Evolutionary conservation across 2,113 vertebrate species (phyloP).

Genomic region (Hypomesus transpacificus): DNA sequence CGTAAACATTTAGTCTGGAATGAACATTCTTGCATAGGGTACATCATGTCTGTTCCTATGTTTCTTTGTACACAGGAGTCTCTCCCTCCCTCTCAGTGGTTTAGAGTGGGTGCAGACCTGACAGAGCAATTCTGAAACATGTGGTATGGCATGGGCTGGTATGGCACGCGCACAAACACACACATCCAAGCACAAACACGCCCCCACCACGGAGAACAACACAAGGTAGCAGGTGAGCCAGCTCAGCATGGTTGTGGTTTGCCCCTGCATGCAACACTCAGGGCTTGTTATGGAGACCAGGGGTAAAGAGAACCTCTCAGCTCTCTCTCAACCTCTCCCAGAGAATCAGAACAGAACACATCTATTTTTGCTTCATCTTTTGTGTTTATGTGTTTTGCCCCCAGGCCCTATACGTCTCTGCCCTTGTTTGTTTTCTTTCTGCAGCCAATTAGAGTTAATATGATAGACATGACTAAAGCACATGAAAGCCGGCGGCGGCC

Average conservation of each 20-base stretch:
- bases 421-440: slow-evolving; percentile 35
- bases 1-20: no score
- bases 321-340: not conserved
- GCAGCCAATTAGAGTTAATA: slow-evolving; percentile 51
- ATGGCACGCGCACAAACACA: no score
- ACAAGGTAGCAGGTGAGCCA: no score
- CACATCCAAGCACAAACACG: no score
- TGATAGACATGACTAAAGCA: slow-evolving; percentile 50
- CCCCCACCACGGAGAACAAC: no score
- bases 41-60: no score
- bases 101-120: no score
- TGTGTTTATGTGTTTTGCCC: slow-evolving; percentile 28
- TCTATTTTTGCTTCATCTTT: slow-evolving; percentile 10
- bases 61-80: no score
- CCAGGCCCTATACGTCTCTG: slow-evolving; percentile 29
- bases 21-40: no score
- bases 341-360: not conserved
- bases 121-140: no score
- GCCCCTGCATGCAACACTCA: not conserved
- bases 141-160: no score
- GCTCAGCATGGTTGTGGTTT: not conserved
- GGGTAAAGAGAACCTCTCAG: not conserved
- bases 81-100: no score
- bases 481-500: slow-evolving; percentile 44
- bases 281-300: slow-evolving; percentile 1